Conservation (phyloP, 2,888 invertebrate species). For the Heliconius aoede region DNA sequence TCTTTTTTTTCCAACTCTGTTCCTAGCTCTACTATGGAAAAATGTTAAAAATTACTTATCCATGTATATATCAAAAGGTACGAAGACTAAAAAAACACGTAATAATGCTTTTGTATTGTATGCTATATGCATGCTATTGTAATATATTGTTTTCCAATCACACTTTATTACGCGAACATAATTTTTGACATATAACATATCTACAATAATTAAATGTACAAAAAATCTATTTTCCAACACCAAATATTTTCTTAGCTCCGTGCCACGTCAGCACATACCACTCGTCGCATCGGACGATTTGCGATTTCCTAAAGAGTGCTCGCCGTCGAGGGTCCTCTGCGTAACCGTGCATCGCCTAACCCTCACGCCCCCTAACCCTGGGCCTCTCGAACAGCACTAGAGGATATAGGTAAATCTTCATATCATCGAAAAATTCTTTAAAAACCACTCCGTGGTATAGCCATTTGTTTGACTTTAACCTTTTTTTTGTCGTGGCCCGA, state of each 20-base stretch:
- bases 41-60: no score
- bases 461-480: background rate
- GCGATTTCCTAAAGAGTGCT: conserved; percentile 66
- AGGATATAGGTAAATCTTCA: conserved; percentile 47
- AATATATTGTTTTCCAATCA: no score
- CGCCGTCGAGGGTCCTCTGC: conserved; percentile 64
- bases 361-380: conserved; percentile 18
- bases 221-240: conserved; percentile 12
- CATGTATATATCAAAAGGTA: no score
- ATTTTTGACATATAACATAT: no score
- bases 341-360: conserved; percentile 60
- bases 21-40: no score
- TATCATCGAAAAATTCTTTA: conserved; percentile 16
- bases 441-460: background rate
- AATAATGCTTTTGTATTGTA: no score
- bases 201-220: no score
- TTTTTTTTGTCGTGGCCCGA: no score
- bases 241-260: conserved; percentile 40
- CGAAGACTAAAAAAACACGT: no score
- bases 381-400: conserved; percentile 37
- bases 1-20: no score
- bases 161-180: no score
- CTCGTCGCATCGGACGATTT: conserved; percentile 54
- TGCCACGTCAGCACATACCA: conserved; percentile 46
- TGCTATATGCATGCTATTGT: no score